Conservation (phyloP, 23 tunicate genomes). For the Phallusia fumigata region DNA sequence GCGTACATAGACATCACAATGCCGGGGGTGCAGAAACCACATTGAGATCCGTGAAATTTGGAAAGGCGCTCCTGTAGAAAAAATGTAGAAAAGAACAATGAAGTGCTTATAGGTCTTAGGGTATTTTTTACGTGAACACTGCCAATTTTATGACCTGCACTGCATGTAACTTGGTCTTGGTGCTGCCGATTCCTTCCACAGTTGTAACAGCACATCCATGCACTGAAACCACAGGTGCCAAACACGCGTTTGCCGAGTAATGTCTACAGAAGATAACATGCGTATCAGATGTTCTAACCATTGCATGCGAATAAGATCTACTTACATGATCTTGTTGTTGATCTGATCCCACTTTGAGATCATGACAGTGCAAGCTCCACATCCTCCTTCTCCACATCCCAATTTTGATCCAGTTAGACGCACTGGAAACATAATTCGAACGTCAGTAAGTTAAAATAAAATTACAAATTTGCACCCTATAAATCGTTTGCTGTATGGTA, state of each 20-base stretch:
- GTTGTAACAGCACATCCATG: conserved; percentile 89
- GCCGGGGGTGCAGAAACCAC: conserved; percentile 99
- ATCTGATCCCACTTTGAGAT: conserved; percentile 74
- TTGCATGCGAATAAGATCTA: not conserved
- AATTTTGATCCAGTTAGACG: conserved; percentile 81
- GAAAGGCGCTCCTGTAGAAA: conserved; percentile 75
- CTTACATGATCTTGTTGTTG: conserved; percentile 18
- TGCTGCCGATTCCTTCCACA: conserved; percentile 95
- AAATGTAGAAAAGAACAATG: no score
- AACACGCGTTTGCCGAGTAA: conserved; percentile 81
- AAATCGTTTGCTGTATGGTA: no score
- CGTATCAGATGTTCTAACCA: not conserved
- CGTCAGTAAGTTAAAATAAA: no score
- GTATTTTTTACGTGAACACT: no score
- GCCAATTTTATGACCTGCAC: conserved; percentile 85
- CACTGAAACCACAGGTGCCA: conserved; percentile 77
- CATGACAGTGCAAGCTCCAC: conserved; percentile 99
- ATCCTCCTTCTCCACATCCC: conserved; percentile 99
- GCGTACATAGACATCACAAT: conserved; percentile 99
- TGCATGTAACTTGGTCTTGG: conserved; percentile 79
- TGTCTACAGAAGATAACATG: conserved; percentile 46
- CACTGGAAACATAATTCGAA: no score
- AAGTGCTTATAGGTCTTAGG: no score
- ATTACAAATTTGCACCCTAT: no score
- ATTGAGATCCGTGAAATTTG: conserved; percentile 89